A percentile compares a stretch with the other conserved stretches of the same genome.
Conservation (phyloP, 2,113 vertebrate genomes). For the Rissa tridactyla region DNA sequence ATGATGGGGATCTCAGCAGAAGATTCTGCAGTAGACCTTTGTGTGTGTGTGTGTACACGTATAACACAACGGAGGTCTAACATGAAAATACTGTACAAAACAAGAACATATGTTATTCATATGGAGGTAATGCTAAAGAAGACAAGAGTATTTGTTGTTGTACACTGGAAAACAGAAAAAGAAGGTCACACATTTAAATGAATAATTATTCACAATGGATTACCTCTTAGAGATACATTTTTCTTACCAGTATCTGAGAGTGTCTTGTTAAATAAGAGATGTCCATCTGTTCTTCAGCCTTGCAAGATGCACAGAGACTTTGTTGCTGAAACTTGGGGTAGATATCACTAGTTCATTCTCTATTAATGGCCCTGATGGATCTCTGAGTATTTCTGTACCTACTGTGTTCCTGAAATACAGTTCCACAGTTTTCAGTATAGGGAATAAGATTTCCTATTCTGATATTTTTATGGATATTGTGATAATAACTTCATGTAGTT, state of each 20-base stretch:
- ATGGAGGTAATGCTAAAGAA: neutral
- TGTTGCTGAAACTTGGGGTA: neutral
- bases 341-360: neutral
- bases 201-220: neutral
- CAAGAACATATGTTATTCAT: neutral
- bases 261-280: neutral
- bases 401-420: neutral
- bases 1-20: neutral
- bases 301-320: neutral
- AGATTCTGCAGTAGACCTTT: neutral
- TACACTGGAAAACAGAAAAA: neutral
- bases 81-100: neutral
- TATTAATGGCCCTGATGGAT: neutral
- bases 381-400: neutral
- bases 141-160: neutral
- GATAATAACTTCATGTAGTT: neutral
- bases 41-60: fast-evolving
- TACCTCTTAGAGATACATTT: fast-evolving
- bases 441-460: neutral
- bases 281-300: neutral
- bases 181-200: neutral
- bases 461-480: neutral
- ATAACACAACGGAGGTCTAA: neutral
- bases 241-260: neutral
- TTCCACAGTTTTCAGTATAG: neutral